Evolutionary conservation across 2,113 vertebrate genomes (phyloP), one percentile per base, ranked within the genome.

Genomic region (Crypturellus undulatus): DNA sequence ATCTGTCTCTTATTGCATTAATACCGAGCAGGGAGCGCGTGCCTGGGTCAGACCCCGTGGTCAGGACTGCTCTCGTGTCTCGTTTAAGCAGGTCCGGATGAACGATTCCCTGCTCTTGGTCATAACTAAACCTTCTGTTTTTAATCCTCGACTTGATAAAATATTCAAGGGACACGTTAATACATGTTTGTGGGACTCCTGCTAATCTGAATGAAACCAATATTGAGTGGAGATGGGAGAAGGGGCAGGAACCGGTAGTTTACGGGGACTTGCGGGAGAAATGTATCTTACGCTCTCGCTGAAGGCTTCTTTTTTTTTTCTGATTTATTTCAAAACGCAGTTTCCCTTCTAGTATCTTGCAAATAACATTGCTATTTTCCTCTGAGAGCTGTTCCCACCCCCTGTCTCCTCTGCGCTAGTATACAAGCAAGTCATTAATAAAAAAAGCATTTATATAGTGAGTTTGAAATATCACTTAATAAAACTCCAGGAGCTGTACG

Each of bases 121-220:
- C 72, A 47, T 87, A 94, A 93, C 43, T 93, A 92, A 87, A 92
- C 62, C 87, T 95, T 90, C 92, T 93, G 75, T 82, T 95, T 96
- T 78, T 90, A 8, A 3, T 92, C 54, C 76, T 93, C 67, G 62
- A 19, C 79, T 65, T 92, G 80, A 87, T 92, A 85, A 91, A 95
- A 92, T 79, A 67, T 80, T 89, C 93, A 49, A 86, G 83, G 34
- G 82, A 67, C 40, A n/a, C 30, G 81, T 71, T 75, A 75, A 84
- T 65, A 59, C 62, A 38, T 88, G 80, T 95, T 95, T 95, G 69
- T 0, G 0, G 84, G 88, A 76, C 80, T 94, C 42, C 69, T 78
- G 67, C 62, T 96, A 81, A 84, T 92, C 70, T 65, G 62, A 69
- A 83, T 87, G 54, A 72, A 90, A 83, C 88, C 18, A 80, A 30